These are phyloP conservation scores for Vanessa cardui DNA, from an alignment of 2,888 invertebrate genomes.

Conservation along the genomic window DNA sequence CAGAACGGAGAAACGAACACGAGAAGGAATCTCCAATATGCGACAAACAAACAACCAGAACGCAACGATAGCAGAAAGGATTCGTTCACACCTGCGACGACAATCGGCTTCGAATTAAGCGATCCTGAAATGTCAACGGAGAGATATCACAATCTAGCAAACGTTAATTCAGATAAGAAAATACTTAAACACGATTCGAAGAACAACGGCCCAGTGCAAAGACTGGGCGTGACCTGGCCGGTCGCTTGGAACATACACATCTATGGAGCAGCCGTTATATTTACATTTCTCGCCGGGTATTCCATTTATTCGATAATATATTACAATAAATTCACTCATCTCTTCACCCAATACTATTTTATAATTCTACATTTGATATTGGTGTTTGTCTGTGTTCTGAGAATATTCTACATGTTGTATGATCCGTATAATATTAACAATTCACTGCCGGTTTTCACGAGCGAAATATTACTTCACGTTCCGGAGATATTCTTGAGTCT, in stretches of 20 bases:
- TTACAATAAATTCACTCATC: slow-evolving; percentile 92
- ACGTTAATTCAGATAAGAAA: slow-evolving; percentile 81
- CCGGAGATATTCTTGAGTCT: slow-evolving; percentile 94
- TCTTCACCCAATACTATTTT: slow-evolving; percentile 94
- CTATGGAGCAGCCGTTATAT: slow-evolving; percentile 92
- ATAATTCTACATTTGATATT: slow-evolving; percentile 92
- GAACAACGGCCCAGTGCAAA: slow-evolving; percentile 66
- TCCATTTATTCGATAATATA: slow-evolving; percentile 93
- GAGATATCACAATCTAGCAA: slow-evolving; percentile 83
- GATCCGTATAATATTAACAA: slow-evolving; percentile 95
- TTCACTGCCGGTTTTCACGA: slow-evolving; percentile 89
- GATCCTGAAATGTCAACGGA: slow-evolving; percentile 80
- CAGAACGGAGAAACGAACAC: slow-evolving; percentile 80
- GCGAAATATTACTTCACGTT: slow-evolving; percentile 91
- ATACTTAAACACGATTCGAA: slow-evolving; percentile 70
- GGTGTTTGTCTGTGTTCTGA: slow-evolving; percentile 90
- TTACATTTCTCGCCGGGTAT: slow-evolving; percentile 91
- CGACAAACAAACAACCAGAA: slow-evolving; percentile 63
- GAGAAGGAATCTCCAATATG: slow-evolving; percentile 76
- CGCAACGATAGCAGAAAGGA: slow-evolving; percentile 67
- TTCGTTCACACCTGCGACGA: slow-evolving; percentile 67
- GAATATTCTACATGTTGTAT: slow-evolving; percentile 94
- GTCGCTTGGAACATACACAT: slow-evolving; percentile 96
- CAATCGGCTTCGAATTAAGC: slow-evolving; percentile 74
- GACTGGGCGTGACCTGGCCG: slow-evolving; percentile 86